A percentile compares a stretch with the other conserved stretches of the same genome.
phyloP scores from a whole-genome alignment of 2,113 vertebrate species.

The Odocoileus virginianus region DNA sequence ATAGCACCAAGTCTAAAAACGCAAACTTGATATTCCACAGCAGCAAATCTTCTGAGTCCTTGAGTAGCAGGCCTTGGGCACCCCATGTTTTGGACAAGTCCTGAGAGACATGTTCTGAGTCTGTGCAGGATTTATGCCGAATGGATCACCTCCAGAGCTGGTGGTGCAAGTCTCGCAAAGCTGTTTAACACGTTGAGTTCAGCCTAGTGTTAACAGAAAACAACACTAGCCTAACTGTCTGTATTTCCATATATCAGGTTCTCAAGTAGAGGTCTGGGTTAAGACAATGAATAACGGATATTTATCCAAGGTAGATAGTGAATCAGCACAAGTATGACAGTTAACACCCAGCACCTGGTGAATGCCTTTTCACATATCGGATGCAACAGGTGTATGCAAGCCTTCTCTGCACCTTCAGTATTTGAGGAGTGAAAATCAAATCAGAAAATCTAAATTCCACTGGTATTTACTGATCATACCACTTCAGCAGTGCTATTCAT shows the following conservation, averaged over 20 bases:
- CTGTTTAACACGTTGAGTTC: constrained; percentile 36
- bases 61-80: neutral
- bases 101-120: neutral
- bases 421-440: neutral
- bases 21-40: neutral
- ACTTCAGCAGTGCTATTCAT: neutral
- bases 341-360: neutral
- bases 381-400: neutral
- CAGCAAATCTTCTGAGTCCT: neutral
- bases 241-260: neutral
- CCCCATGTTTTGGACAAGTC: neutral
- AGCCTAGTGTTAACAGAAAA: neutral
- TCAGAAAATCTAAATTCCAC: neutral
- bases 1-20: neutral
- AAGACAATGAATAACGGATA: neutral
- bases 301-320: neutral
- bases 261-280: neutral
- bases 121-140: neutral
- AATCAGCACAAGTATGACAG: neutral
- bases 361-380: neutral
- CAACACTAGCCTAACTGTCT: neutral
- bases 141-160: neutral
- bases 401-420: neutral
- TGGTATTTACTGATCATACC: neutral
- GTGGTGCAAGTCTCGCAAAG: neutral